Conservation (phyloP, 2,888 invertebrate genomes). For the Leptarthrus brevirostris region DNA sequence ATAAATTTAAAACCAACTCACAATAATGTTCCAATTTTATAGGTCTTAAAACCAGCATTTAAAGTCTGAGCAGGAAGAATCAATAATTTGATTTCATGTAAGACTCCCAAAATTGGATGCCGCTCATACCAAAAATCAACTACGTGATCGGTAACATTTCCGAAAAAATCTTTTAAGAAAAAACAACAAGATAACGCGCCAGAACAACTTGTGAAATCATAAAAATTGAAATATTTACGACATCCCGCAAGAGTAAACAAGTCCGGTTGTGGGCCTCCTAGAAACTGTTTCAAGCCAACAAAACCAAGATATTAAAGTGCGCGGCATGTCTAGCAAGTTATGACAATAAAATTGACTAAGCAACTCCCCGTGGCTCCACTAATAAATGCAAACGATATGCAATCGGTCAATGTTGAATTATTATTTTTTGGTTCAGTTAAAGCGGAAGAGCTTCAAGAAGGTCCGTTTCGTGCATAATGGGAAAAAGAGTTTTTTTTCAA, state of each 20-base stretch:
- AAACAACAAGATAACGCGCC: too few species aligned
- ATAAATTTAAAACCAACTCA: too few species aligned
- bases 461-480: not conserved
- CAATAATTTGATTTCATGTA: too few species aligned
- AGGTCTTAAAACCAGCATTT: too few species aligned
- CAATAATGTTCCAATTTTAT: too few species aligned
- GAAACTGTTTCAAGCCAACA: not conserved
- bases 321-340: not conserved
- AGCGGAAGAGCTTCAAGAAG: constrained; percentile 8
- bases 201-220: not conserved
- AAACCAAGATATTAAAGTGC: not conserved
- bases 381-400: constrained; percentile 45
- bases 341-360: not conserved
- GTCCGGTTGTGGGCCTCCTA: constrained; percentile 29
- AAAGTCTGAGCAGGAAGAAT: too few species aligned
- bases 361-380: not conserved
- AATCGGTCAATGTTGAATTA: constrained; percentile 39
- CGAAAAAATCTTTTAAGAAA: too few species aligned
- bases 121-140: too few species aligned
- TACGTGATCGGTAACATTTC: too few species aligned
- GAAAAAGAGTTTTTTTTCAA: not conserved
- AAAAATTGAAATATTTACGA: constrained; percentile 40
- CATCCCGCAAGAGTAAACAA: constrained; percentile 33
- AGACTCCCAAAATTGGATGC: too few species aligned
- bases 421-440: too few species aligned